phyloP scores from a whole-genome alignment of 2,113 vertebrate genomes.

The Sebastes schlegelii region DNA sequence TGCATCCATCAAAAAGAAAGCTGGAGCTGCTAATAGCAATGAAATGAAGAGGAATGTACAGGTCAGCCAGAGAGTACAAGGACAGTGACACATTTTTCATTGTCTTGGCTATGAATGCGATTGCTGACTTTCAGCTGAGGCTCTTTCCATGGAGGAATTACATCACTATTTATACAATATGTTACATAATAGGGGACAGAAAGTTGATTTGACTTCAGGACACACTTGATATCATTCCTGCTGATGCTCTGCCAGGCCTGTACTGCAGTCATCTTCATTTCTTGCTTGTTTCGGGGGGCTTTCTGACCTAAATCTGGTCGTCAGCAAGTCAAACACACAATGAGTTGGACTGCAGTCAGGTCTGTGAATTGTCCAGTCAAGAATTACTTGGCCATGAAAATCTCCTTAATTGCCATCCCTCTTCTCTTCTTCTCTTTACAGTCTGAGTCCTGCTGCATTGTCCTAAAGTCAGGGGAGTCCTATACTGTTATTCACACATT shows the following conservation, averaged over 20 bases:
- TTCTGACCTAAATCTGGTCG: not conserved
- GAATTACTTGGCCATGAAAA: not conserved
- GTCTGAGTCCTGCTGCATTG: constrained; percentile 21
- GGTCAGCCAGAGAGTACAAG: constrained; percentile 26
- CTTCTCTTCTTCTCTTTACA: not conserved
- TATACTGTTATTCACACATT: not conserved
- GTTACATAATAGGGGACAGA: constrained; percentile 1
- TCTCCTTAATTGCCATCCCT: not conserved
- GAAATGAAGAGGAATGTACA: constrained; percentile 43
- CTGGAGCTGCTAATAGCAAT: constrained; percentile 38
- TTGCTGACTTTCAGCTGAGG: constrained; percentile 58
- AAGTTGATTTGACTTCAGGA: constrained; percentile 16
- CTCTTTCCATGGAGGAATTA: constrained; percentile 24
- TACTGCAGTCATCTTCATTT: constrained; percentile 13
- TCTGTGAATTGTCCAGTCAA: constrained; percentile 6
- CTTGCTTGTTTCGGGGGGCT: not conserved
- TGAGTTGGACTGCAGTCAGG: constrained; percentile 1
- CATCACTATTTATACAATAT: not conserved
- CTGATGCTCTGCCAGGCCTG: constrained; percentile 12
- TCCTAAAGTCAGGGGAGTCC: not conserved
- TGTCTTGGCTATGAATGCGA: constrained; percentile 35
- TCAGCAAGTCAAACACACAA: constrained; percentile 7
- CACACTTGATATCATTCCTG: constrained; percentile 15
- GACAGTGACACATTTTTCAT: constrained; percentile 49
- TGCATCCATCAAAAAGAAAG: constrained; percentile 37